A percentile compares a stretch with the other conserved stretches of the same genome.
Evolutionary conservation across 1,140 invertebrate species (phyloP).

Genomic region (Drosophila kepulauana): DNA sequence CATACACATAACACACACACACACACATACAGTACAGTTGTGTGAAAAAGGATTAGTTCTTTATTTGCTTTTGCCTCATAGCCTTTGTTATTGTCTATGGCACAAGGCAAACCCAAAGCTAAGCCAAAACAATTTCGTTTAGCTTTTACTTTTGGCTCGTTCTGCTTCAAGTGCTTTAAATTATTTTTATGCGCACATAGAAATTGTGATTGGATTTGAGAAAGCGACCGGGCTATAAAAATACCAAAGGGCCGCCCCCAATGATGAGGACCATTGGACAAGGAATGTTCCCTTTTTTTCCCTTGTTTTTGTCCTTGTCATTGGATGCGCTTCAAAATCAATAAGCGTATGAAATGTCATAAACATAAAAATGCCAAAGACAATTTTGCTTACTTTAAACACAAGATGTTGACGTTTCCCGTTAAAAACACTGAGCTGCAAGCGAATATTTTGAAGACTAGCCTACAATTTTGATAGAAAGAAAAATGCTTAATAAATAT

Average conservation of each 20-base stretch:
- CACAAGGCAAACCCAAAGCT: conserved; percentile 11
- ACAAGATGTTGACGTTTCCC: conserved; percentile 1
- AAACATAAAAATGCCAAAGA: conserved; percentile 65
- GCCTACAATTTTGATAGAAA: background rate
- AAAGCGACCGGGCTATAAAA: conserved; percentile 30
- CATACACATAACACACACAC: background rate
- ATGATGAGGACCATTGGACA: conserved; percentile 15
- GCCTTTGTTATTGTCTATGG: conserved; percentile 26
- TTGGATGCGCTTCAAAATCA: conserved; percentile 67
- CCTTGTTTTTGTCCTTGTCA: conserved; percentile 44
- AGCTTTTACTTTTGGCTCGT: conserved; percentile 52
- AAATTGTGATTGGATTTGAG: conserved; percentile 76
- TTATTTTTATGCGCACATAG: conserved; percentile 75
- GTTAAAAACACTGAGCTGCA: background rate
- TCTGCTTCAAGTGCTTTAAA: conserved; percentile 48
- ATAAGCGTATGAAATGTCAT: conserved; percentile 75
- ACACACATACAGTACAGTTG: background rate
- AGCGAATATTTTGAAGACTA: background rate
- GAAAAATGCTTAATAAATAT: background rate
- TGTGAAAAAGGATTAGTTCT: conserved; percentile 9
- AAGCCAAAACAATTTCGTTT: conserved; percentile 66
- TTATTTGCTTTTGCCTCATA: conserved; percentile 6
- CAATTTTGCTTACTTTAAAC: conserved; percentile 49
- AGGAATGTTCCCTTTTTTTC: conserved; percentile 41
- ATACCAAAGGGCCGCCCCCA: conserved; percentile 20